Percentiles rank a stretch among this genome's conserved stretches.
Evolutionary conservation across 2,113 vertebrate species (phyloP).

Genomic region (Halcyon senegalensis): DNA sequence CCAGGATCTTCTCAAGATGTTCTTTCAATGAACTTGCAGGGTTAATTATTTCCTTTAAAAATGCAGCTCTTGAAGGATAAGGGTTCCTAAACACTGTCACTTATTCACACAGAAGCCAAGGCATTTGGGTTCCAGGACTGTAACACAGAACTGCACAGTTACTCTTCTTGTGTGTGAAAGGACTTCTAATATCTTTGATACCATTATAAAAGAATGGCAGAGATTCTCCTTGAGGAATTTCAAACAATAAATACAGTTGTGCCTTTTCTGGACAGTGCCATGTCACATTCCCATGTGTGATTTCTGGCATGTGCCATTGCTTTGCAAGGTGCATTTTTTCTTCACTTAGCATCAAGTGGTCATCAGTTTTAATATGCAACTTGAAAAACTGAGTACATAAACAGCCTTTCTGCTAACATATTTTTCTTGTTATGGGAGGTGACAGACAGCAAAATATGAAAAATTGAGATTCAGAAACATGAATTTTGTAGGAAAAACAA

Average conservation of each 20-base stretch:
- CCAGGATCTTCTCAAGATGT: background rate
- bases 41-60: background rate
- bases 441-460: background rate
- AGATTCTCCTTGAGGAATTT: background rate
- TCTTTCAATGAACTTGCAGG: background rate
- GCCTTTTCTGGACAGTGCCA: background rate
- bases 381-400: background rate
- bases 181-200: background rate
- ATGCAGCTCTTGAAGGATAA: background rate
- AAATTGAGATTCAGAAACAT: background rate
- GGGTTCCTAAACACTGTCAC: background rate
- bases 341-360: background rate
- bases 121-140: background rate
- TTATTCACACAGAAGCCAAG: background rate
- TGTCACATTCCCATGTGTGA: background rate
- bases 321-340: background rate
- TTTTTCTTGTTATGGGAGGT: background rate
- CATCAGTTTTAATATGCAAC: background rate
- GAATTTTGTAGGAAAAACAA: background rate
- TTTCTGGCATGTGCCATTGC: background rate
- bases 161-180: background rate
- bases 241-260: background rate
- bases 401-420: background rate
- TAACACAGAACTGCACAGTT: background rate
- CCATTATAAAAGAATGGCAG: background rate